phyloP scores from a whole-genome alignment of 2,797 vertebrate species.

The Gadopsis marmoratus region DNA sequence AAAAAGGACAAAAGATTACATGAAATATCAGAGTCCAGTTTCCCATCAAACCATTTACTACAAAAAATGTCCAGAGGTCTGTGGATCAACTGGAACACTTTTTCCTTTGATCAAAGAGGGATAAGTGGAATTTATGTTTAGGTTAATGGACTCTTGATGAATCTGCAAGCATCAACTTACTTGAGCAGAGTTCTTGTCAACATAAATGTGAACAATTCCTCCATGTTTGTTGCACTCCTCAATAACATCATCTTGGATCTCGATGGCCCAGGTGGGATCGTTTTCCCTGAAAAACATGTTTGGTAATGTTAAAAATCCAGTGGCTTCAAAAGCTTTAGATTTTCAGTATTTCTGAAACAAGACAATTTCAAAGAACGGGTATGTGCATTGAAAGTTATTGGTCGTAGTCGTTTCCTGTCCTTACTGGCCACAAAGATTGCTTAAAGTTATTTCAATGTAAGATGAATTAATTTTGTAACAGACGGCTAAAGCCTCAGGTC shows the following conservation, averaged over 20 bases:
- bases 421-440: background rate
- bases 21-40: too few relatives aligned
- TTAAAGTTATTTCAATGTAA: background rate
- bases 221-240: constrained; percentile 99
- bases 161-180: constrained; percentile 75
- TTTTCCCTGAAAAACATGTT: constrained; percentile 78
- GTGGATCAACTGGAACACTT: too few relatives aligned
- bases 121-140: background rate
- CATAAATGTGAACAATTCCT: constrained; percentile 97
- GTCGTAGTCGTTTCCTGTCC: background rate
- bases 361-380: background rate
- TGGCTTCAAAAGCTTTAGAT: background rate
- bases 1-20: background rate
- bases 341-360: background rate
- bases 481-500: background rate
- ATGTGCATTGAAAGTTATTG: too few relatives aligned
- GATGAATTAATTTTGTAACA: background rate
- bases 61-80: background rate
- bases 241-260: constrained; percentile 98
- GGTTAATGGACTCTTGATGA: background rate
- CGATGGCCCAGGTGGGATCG: constrained; percentile 90
- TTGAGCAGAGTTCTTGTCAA: constrained; percentile 98
- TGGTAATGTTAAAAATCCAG: background rate
- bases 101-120: background rate
- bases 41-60: too few relatives aligned